Evolutionary conservation across 2,888 invertebrate species (phyloP).

Genomic region (Dioctria linearis): DNA sequence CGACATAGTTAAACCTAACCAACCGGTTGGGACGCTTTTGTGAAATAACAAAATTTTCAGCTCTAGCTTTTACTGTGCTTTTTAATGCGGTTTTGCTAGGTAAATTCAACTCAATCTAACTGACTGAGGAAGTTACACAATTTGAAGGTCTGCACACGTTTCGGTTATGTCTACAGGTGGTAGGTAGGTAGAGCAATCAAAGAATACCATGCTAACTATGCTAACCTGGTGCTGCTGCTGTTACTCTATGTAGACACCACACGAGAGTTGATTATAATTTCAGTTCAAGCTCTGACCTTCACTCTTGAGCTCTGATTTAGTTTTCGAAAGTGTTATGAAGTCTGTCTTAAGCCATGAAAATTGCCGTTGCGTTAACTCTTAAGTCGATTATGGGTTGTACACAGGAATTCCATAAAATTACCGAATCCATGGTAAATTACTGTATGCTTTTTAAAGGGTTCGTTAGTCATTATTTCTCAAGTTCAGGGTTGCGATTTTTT

Average conservation of each 20-base stretch:
- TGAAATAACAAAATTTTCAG: not conserved
- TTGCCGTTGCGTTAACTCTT: not conserved
- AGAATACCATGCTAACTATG: not conserved
- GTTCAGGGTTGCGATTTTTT: slow-evolving; percentile 8
- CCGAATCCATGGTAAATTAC: not conserved
- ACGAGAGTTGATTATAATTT: not conserved
- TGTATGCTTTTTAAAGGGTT: not conserved
- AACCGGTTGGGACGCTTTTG: not conserved
- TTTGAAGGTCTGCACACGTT: slow-evolving; percentile 37
- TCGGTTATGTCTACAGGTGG: no score
- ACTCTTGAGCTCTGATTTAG: slow-evolving; percentile 35
- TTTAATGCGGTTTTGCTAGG: not conserved
- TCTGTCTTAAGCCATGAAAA: not conserved
- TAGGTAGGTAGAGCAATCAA: not conserved
- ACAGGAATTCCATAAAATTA: not conserved
- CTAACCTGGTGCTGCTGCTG: not conserved
- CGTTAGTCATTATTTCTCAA: slow-evolving; percentile 7
- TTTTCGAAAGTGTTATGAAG: slow-evolving; percentile 8
- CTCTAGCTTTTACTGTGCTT: not conserved
- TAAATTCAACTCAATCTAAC: not conserved
- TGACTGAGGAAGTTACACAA: slow-evolving; percentile 22
- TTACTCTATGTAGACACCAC: not conserved
- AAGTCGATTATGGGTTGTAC: not conserved
- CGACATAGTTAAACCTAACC: not conserved
- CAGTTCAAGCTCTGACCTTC: slow-evolving; percentile 23